These are phyloP conservation scores for Apodemus sylvaticus DNA, from an alignment of 2,113 vertebrate species.

Conservation along the genomic window DNA sequence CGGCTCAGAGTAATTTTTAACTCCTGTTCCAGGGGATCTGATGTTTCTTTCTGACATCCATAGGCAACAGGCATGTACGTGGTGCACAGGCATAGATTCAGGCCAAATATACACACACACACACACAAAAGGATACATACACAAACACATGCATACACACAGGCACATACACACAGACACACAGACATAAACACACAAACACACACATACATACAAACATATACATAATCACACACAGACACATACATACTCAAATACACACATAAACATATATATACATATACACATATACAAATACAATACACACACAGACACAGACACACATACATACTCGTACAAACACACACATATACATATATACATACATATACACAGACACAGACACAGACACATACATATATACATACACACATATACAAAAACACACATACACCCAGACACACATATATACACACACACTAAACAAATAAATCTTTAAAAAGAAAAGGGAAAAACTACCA, in stretches of 20 bases:
- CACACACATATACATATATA: no score
- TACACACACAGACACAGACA: no score
- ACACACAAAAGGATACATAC: not conserved
- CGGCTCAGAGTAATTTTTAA: not conserved
- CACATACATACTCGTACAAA: not conserved
- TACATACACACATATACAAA: not conserved
- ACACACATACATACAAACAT: no score
- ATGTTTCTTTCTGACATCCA: not conserved
- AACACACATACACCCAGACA: no score
- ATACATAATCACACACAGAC: not conserved
- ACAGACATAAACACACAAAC: not conserved
- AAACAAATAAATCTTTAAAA: not conserved
- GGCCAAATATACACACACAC: not conserved
- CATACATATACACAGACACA: not conserved
- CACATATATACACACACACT: not conserved
- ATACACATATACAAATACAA: no score
- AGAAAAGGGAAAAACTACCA: not conserved
- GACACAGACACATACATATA: no score
- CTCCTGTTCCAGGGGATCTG: not conserved
- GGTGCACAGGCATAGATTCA: not conserved
- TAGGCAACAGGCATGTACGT: not conserved
- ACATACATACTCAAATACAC: not conserved
- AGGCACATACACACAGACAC: not conserved
- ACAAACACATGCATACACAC: no score
- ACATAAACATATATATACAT: not conserved